phyloP scores from a whole-genome alignment of 2,797 vertebrate species.

The Balearica regulorum region DNA sequence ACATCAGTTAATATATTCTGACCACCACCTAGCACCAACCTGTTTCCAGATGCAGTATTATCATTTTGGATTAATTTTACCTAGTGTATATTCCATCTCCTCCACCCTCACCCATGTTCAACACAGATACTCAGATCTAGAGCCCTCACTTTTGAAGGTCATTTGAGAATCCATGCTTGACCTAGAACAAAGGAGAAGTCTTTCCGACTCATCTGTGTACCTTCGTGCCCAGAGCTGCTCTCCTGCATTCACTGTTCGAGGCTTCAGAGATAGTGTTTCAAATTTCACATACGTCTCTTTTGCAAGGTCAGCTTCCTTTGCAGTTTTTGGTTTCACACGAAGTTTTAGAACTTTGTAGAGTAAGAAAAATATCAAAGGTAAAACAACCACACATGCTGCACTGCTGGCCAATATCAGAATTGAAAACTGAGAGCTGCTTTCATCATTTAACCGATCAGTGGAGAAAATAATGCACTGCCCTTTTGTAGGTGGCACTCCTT shows the following conservation, averaged over 20 bases:
- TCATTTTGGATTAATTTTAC: not conserved
- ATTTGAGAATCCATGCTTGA: conserved; percentile 90
- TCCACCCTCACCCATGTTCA: conserved; percentile 51
- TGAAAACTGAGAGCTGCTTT: conserved; percentile 65
- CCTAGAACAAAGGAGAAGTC: conserved; percentile 88
- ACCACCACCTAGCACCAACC: not conserved
- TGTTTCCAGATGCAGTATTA: not conserved
- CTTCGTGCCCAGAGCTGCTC: conserved; percentile 87
- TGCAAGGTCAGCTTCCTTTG: conserved; percentile 82
- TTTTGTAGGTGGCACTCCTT: conserved; percentile 76
- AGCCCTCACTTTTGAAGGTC: conserved; percentile 88
- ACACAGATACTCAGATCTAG: conserved; percentile 85
- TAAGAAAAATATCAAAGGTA: conserved; percentile 87
- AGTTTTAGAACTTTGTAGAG: conserved; percentile 89
- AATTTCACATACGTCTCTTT: conserved; percentile 95
- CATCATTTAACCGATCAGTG: conserved; percentile 72
- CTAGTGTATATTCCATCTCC: not conserved
- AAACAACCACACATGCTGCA: conserved; percentile 78
- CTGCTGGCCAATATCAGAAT: conserved; percentile 78
- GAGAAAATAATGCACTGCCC: conserved; percentile 91
- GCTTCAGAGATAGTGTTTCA: conserved; percentile 89
- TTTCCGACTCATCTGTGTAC: conserved; percentile 86
- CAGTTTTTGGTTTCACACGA: conserved; percentile 70
- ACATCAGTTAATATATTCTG: not conserved
- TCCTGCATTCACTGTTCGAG: conserved; percentile 73